A percentile compares a stretch with the other conserved stretches of the same genome.
phyloP scores from a whole-genome alignment of 2,113 vertebrate species.

The Todiramphus saurophagus region DNA sequence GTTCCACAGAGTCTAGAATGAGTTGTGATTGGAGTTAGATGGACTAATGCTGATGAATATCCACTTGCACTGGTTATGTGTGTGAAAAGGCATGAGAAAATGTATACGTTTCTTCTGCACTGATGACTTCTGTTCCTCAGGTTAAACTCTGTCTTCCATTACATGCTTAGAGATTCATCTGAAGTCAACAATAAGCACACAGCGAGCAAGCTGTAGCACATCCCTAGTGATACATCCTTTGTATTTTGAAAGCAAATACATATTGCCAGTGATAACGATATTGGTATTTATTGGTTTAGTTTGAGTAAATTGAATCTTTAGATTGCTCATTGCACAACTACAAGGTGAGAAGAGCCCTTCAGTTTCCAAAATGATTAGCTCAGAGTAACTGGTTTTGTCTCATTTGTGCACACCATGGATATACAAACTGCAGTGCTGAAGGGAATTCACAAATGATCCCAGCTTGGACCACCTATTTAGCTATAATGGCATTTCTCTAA shows the following conservation, averaged over 20 bases:
- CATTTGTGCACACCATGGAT: too few species aligned
- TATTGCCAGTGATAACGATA: neutral
- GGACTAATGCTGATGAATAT: conserved; percentile 64
- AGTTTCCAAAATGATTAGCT: neutral
- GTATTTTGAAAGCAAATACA: neutral
- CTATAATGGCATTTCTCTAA: neutral
- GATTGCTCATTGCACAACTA: neutral
- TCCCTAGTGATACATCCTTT: neutral
- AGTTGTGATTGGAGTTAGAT: conserved; percentile 60
- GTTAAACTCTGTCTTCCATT: neutral
- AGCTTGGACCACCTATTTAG: neutral
- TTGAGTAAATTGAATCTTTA: neutral
- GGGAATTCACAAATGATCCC: neutral
- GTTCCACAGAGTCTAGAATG: conserved; percentile 55
- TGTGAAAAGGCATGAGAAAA: conserved; percentile 9
- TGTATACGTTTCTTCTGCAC: neutral
- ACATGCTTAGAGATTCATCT: neutral
- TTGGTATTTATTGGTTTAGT: neutral
- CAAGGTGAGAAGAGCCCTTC: neutral
- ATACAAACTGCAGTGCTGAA: neutral
- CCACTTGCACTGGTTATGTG: neutral
- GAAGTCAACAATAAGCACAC: neutral
- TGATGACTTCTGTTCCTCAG: neutral
- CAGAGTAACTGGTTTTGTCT: neutral
- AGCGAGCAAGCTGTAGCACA: neutral